Evolutionary conservation across 2,888 invertebrate species (phyloP), one percentile per base, ranked within the genome.

Genomic region (Phyllotreta striolata): DNA sequence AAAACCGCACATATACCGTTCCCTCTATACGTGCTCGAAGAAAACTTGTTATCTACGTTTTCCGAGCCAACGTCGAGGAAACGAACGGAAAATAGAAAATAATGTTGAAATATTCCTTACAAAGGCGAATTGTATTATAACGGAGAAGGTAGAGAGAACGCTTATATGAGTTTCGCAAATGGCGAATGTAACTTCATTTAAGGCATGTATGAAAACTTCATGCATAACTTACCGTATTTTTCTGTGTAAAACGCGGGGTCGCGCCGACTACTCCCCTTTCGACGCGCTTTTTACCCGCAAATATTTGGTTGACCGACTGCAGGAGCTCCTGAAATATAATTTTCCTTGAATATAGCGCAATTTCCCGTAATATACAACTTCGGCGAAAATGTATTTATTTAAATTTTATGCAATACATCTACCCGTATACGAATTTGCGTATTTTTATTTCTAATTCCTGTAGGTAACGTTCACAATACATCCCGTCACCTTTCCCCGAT

Each of bases 101-200:
- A 70, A 68, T 70, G 66, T 68, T 67, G 70, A 69, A 72, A 71
- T 70, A 71, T 72, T 71, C 67, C 66, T 65, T 69, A 70, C 66
- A 73, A 72, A 70, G 67, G 38, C 51, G 69, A 64, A 67, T 56
- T 66, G 65, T 67, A 72, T 73, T 72, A 73, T 72, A 67, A 72
- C 66, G 68, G 55, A 69, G 57, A 63, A 65, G 66, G 68, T 66
- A 55, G 61, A 56, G 58, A 55, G 59, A 64, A 62, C 60, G 65
- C 62, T 60, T 51, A 52, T 63, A 62, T 64, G 66, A 63, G 63
- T 65, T 65, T 57, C 56, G 57, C 65, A 65, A 64, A 67, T 66
- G 69, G 67, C 65, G 67, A 70, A 68, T 72, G 67, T 73, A 73
- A 73, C 72, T 73, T 72, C 72, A 73, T 72, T 72, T 72, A 67